A percentile compares a stretch with the other conserved stretches of the same genome.
phyloP scores from a whole-genome alignment of 2,113 vertebrate genomes.

The Hymenochirus boettgeri region DNA sequence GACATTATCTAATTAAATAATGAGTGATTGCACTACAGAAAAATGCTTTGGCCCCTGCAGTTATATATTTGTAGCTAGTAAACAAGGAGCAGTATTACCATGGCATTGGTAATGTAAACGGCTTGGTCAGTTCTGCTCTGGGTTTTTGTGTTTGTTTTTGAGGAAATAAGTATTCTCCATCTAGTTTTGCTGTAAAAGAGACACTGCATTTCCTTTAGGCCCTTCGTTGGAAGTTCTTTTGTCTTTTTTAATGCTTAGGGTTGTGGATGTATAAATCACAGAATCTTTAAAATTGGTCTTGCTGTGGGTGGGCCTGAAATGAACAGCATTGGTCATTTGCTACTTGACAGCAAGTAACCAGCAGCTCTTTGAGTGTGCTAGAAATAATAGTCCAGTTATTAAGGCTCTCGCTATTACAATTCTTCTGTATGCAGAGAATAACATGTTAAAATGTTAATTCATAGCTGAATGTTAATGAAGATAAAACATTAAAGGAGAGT shows the following conservation, averaged over 20 bases:
- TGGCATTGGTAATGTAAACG: constrained; percentile 44
- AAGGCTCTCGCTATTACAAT: too few species aligned
- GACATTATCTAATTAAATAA: constrained; percentile 46
- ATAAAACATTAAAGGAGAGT: too few species aligned
- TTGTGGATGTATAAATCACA: constrained; percentile 13
- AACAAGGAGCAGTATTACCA: constrained; percentile 42
- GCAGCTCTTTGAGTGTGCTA: not conserved
- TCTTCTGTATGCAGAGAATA: too few species aligned
- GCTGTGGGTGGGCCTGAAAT: constrained; percentile 6
- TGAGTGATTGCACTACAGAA: constrained; percentile 42
- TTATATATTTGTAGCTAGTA: constrained; percentile 38
- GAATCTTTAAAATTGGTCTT: not conserved
- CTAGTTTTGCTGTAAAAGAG: constrained; percentile 31
- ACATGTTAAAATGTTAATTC: too few species aligned
- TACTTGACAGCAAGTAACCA: not conserved
- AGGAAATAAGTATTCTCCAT: constrained; percentile 31
- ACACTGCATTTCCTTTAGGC: constrained; percentile 24
- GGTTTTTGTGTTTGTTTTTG: constrained; percentile 40
- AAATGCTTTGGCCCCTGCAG: constrained; percentile 30
- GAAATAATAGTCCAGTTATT: not conserved
- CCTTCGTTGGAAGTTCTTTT: not conserved
- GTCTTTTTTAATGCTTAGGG: constrained; percentile 6
- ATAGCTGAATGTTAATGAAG: too few species aligned
- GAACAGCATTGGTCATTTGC: constrained; percentile 1
- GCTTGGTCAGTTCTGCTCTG: constrained; percentile 33